Evolutionary conservation across 2,888 invertebrate species (phyloP), one percentile per base, ranked within the genome.

Genomic region (Netelia fuscicornis): DNA sequence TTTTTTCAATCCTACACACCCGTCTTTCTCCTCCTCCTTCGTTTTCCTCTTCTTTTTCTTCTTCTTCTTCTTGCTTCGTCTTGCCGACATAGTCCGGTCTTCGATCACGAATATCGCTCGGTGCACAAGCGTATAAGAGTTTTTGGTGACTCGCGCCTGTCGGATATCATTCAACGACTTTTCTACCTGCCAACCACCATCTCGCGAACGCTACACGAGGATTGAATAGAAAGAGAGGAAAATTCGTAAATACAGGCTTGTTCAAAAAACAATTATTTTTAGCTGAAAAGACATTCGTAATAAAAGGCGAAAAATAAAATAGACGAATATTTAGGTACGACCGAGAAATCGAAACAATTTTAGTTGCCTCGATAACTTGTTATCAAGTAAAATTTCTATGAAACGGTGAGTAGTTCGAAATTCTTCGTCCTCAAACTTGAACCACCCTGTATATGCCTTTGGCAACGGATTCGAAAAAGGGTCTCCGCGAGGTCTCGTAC

Each of bases 81-180:
- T 72, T 58, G 44, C 13, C 80, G 67, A 67, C 44, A 60, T 25
- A 48, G 68, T 82, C 64, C 58, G 74, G 79, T 87, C 86, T 89
- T 90, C 87, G 88, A 91, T 91, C 90, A 89, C 76, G 88, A 87
- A 89, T 90, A 85, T 78, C 87, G 91, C 91, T 91, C 89, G 83
- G 90, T 88, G 83, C 91, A 90, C 87, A 30, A 65, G 30, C 37
- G 17, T 13, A 54, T 60, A 76, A 13, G 20, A 77, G 30, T 64
- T 56, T 54, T 72, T 30, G 81, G 58, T 62, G 71, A 56, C 74
- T 76, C 72, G 84, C 65, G 68, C 75, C 60, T 62, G 60, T 62
- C 54, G 88, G 89, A 90, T 92, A 92, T 91, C 90, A 89, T 91
- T 90, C 92, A 91, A 92, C 92, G 92, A 91, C 89, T 91, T 90